phyloP scores from a whole-genome alignment of 2,888 invertebrate species.

The Neelides folsomi region DNA sequence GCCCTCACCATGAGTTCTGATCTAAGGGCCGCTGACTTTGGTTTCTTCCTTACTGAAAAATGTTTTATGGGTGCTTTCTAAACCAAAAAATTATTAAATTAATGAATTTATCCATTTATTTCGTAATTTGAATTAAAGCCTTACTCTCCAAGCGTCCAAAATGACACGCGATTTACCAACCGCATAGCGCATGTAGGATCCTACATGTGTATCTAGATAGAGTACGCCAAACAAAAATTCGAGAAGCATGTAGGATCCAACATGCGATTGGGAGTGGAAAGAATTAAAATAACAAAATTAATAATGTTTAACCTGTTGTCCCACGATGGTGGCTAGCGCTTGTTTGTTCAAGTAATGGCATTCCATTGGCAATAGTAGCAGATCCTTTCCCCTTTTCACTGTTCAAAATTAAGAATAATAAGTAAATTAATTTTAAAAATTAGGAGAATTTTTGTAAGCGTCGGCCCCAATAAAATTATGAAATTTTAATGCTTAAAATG shows the following conservation, averaged over 20 bases:
- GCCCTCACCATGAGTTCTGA: slow-evolving; percentile 85
- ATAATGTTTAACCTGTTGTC: slow-evolving; percentile 37
- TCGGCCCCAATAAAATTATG: not conserved
- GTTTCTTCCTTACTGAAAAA: slow-evolving; percentile 47
- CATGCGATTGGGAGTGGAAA: too few species aligned
- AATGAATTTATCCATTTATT: too few species aligned
- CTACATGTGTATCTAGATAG: too few species aligned
- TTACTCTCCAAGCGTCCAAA: too few species aligned
- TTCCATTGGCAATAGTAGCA: slow-evolving; percentile 78
- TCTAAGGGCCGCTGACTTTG: slow-evolving; percentile 80
- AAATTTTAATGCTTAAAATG: slow-evolving; percentile 4
- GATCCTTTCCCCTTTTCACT: slow-evolving; percentile 67
- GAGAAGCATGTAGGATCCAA: too few species aligned
- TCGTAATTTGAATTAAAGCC: too few species aligned
- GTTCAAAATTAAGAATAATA: slow-evolving; percentile 10
- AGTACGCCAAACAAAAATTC: too few species aligned
- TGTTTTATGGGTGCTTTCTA: slow-evolving; percentile 14
- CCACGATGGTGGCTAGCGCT: slow-evolving; percentile 72
- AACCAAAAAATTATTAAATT: not conserved
- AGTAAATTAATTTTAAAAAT: not conserved
- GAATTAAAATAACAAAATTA: too few species aligned
- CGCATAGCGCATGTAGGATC: too few species aligned
- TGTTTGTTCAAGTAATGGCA: slow-evolving; percentile 92
- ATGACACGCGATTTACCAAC: too few species aligned
- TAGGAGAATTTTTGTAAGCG: not conserved